These are phyloP conservation scores for Microcebus tavaratra DNA, from an alignment of 2,113 vertebrate genomes.

Conservation along the genomic window DNA sequence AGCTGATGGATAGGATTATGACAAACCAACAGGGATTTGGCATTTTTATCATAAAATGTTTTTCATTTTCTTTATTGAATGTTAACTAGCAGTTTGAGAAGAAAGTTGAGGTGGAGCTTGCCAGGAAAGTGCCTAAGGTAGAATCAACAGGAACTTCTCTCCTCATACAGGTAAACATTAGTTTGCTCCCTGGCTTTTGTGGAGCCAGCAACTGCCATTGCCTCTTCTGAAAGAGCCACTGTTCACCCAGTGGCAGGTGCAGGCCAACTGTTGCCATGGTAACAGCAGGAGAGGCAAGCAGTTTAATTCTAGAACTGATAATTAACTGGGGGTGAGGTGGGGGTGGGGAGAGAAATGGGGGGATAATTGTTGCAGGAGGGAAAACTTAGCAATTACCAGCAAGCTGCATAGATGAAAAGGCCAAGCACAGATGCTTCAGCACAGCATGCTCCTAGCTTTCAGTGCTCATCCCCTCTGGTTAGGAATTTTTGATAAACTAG, in stretches of 20 bases:
- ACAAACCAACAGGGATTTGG: neutral
- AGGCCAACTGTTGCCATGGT: constrained; percentile 77
- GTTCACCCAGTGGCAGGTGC: constrained; percentile 79
- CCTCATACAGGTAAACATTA: constrained; percentile 67
- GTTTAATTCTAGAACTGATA: constrained; percentile 81
- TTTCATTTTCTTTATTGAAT: constrained; percentile 59
- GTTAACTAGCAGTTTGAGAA: neutral
- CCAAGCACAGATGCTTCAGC: constrained; percentile 54
- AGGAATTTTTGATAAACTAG: constrained; percentile 57
- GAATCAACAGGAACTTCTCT: constrained; percentile 45
- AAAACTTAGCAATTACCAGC: constrained; percentile 67
- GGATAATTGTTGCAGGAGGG: constrained; percentile 76
- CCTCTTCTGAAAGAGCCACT: constrained; percentile 72
- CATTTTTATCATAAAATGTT: constrained; percentile 17
- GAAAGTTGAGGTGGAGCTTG: constrained; percentile 9
- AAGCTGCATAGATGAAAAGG: constrained; percentile 66
- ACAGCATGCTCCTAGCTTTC: constrained; percentile 30
- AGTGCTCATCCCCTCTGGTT: neutral
- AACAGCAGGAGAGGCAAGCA: constrained; percentile 75
- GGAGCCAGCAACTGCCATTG: constrained; percentile 38
- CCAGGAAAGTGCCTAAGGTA: constrained; percentile 26
- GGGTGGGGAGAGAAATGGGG: constrained; percentile 36
- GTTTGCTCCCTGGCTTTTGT: constrained; percentile 69
- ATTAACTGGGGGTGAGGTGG: constrained; percentile 66
- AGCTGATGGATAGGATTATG: constrained; percentile 33